Base-by-base conservation (phyloP, 2,888 invertebrate species). In the Chaetoderma sp. region DNA sequence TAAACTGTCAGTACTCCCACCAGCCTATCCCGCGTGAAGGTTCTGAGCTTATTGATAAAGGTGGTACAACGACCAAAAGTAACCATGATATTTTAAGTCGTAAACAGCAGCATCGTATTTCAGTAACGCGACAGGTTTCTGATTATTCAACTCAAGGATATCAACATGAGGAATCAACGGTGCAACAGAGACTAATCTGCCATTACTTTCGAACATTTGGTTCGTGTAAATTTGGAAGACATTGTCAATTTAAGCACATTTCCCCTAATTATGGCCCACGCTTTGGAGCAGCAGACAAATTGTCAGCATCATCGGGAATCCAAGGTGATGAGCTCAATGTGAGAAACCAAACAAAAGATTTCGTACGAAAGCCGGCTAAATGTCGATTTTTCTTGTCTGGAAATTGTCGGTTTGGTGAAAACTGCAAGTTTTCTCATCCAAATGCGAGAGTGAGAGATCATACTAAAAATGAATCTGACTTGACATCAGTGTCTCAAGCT, bases 1-100 rank as follows among this genome's bases (percentile, higher is more conserved):
- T 60, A 60, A 73, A 71, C 68, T 77, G 77, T 72, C 71, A 61
- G 60, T 77, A 74, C n/a, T n/a, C n/a, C n/a, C n/a, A n/a, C n/a
- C n/a, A n/a, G n/a, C n/a, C n/a, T n/a, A n/a, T n/a, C n/a, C n/a
- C n/a, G n/a, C n/a, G n/a, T n/a, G n/a, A n/a, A n/a, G n/a, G n/a
- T n/a, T n/a, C n/a, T n/a, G n/a, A n/a, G n/a, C n/a, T n/a, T n/a
- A n/a, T n/a, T n/a, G n/a, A n/a, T n/a, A n/a, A n/a, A n/a, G n/a
- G n/a, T n/a, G n/a, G n/a, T n/a, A n/a, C n/a, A n/a, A n/a, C n/a
- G n/a, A n/a, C n/a, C n/a, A n/a, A n/a, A n/a, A n/a, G n/a, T n/a
- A n/a, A n/a, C n/a, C n/a, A n/a, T n/a, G n/a, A n/a, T n/a, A n/a
- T n/a, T n/a, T n/a, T n/a, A n/a, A n/a, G n/a, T n/a, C n/a, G n/a